Conservation (phyloP, 2,888 invertebrate genomes). For the Rhamnusium bicolor region DNA sequence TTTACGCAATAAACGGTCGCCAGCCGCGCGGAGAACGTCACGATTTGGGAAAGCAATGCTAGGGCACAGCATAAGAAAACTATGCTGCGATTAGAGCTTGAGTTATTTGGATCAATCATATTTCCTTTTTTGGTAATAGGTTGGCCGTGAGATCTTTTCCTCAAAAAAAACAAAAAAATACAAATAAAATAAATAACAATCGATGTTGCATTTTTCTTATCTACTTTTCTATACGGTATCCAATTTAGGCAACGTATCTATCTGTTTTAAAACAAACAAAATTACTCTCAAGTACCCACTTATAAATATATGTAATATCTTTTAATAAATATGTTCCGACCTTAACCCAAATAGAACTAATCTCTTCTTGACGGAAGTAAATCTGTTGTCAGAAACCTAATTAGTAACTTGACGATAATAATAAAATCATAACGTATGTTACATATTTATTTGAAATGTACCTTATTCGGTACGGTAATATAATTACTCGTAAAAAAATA, state of each 20-base stretch:
- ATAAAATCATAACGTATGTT: not conserved
- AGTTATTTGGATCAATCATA: no score
- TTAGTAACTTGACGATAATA: slow-evolving; percentile 8
- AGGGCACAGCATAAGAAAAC: no score
- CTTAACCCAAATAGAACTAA: slow-evolving; percentile 36
- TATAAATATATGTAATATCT: slow-evolving; percentile 1
- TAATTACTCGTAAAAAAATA: no score
- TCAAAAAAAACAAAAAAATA: no score
- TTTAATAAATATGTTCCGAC: slow-evolving; percentile 18
- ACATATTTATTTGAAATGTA: not conserved
- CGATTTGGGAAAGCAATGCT: no score
- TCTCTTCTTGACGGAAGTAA: slow-evolving; percentile 26
- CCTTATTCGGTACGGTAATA: not conserved
- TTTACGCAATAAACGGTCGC: no score
- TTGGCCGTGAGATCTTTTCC: no score
- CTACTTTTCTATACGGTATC: not conserved
- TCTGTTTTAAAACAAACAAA: slow-evolving; percentile 13
- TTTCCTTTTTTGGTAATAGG: no score
- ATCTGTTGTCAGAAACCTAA: slow-evolving; percentile 20
- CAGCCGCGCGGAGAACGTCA: no score
- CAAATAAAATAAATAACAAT: no score
- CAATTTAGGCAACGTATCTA: not conserved
- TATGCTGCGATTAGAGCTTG: no score
- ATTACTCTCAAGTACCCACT: slow-evolving; percentile 20
- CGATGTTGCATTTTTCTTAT: no score